A percentile compares a stretch with the other conserved stretches of the same genome.
Evolutionary conservation across 2,888 invertebrate genomes (phyloP).

Genomic region (Mythimna loreyi): DNA sequence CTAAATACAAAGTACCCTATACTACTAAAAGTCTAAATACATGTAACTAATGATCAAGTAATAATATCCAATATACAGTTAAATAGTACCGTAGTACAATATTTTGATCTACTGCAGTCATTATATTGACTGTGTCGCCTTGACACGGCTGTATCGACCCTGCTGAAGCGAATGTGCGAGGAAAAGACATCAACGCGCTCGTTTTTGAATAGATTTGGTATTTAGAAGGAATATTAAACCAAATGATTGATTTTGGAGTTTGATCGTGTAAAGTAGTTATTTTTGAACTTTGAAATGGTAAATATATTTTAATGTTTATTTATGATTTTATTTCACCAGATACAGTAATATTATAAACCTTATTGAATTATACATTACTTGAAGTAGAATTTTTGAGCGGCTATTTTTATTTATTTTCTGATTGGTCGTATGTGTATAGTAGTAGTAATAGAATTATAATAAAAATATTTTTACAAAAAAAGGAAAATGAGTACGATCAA

Average conservation of each 20-base stretch:
- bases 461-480: too few relatives aligned
- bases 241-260: neutral
- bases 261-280: neutral
- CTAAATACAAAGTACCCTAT: neutral
- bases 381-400: neutral
- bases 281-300: too few relatives aligned
- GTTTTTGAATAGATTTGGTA: neutral
- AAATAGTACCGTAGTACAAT: slow-evolving; percentile 40
- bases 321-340: neutral
- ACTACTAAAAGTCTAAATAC: slow-evolving; percentile 6
- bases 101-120: slow-evolving; percentile 42
- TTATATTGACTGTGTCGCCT: slow-evolving; percentile 58
- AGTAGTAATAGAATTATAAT: too few relatives aligned
- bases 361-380: neutral
- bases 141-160: slow-evolving; percentile 57
- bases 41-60: neutral
- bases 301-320: neutral
- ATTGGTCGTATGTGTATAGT: neutral
- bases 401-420: neutral
- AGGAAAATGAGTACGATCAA: too few relatives aligned
- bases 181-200: slow-evolving; percentile 53
- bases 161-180: slow-evolving; percentile 32
- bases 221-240: neutral
- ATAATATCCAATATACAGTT: neutral
- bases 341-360: too few relatives aligned